Evolutionary conservation across 2,888 invertebrate genomes (phyloP).

Genomic region (Biston stratarius): DNA sequence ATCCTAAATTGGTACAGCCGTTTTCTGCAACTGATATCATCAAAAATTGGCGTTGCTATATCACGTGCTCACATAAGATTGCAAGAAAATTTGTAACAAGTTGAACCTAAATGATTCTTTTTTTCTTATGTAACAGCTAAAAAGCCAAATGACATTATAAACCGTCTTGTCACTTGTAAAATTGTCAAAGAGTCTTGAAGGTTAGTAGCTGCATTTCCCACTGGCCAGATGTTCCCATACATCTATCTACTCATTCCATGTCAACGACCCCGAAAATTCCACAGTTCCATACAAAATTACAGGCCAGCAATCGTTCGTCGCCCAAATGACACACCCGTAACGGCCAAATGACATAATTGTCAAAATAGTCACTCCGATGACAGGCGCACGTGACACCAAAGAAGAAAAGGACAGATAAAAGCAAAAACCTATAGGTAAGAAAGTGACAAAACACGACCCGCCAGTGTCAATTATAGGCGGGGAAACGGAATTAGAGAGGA

Average conservation of each 20-base stretch:
- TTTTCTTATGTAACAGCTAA: too few relatives aligned
- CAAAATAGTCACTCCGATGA: slow-evolving; percentile 84
- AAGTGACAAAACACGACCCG: slow-evolving; percentile 70
- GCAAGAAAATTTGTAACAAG: neutral
- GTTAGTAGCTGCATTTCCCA: slow-evolving; percentile 51
- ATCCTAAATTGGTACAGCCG: too few relatives aligned
- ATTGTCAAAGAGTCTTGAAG: slow-evolving; percentile 18
- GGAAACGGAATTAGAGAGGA: slow-evolving; percentile 84
- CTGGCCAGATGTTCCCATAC: slow-evolving; percentile 80
- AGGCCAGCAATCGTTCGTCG: slow-evolving; percentile 81
- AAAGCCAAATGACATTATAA: neutral
- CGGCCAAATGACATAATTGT: slow-evolving; percentile 86
- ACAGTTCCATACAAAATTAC: slow-evolving; percentile 82
- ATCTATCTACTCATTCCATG: slow-evolving; percentile 63
- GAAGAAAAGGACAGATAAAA: slow-evolving; percentile 60
- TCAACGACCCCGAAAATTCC: slow-evolving; percentile 79
- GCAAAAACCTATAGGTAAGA: slow-evolving; percentile 43
- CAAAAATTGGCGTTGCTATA: too few relatives aligned
- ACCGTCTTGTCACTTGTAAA: neutral
- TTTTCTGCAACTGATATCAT: too few relatives aligned
- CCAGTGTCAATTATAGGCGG: slow-evolving; percentile 86
- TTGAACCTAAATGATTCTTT: too few relatives aligned
- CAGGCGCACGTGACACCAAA: slow-evolving; percentile 81
- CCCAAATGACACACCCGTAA: slow-evolving; percentile 84
- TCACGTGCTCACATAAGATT: too few relatives aligned